Evolutionary conservation across 2,797 vertebrate genomes (phyloP).

Genomic region (Cyclura pinguis): DNA sequence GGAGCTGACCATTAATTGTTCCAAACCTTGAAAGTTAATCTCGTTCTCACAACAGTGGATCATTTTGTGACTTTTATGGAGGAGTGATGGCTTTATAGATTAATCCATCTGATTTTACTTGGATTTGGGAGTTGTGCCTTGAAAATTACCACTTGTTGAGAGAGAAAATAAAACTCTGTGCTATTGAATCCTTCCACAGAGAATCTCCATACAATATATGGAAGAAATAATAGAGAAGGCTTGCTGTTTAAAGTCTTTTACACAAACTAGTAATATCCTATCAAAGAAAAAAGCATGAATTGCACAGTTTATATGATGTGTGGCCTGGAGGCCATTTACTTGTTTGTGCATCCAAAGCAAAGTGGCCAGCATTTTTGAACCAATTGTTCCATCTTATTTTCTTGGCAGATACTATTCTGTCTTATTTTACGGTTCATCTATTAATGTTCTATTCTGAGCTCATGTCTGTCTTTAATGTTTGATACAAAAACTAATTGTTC

Average conservation of each 20-base stretch:
- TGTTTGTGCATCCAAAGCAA: constrained; percentile 36
- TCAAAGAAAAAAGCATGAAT: constrained; percentile 50
- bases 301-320: constrained; percentile 33
- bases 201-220: constrained; percentile 36
- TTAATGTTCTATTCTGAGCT: constrained; percentile 63
- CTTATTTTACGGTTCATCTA: constrained; percentile 60
- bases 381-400: constrained; percentile 37
- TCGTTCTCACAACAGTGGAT: background rate
- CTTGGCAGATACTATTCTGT: constrained; percentile 49
- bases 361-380: constrained; percentile 47
- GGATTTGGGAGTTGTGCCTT: background rate
- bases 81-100: background rate
- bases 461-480: constrained; percentile 58
- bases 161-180: constrained; percentile 25
- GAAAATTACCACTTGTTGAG: constrained; percentile 17
- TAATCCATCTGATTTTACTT: background rate
- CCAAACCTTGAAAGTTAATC: background rate
- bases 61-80: background rate
- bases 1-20: background rate
- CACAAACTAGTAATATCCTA: constrained; percentile 27
- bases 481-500: constrained; percentile 62
- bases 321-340: constrained; percentile 23
- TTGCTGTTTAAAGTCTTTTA: constrained; percentile 56
- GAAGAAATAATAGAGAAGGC: constrained; percentile 41
- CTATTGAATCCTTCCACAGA: constrained; percentile 27